These are phyloP conservation scores for Pseudochirops cupreus DNA, from an alignment of 2,797 vertebrate species.

Conservation along the genomic window DNA sequence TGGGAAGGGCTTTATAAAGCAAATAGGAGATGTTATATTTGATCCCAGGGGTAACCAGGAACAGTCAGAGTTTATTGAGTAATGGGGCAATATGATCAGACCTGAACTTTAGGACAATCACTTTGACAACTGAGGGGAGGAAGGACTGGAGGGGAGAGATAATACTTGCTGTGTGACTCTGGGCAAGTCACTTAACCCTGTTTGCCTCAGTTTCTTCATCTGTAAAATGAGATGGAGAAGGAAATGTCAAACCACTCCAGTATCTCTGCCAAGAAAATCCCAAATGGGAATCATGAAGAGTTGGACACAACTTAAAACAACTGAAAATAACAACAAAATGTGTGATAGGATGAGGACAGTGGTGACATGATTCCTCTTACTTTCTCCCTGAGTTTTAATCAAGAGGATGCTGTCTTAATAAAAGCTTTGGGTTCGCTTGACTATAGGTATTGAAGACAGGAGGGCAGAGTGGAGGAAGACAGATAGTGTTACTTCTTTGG, in stretches of 20 bases:
- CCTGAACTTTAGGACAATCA: neutral
- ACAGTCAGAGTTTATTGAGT: neutral
- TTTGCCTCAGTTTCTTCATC: neutral
- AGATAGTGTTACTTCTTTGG: neutral
- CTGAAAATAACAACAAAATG: neutral
- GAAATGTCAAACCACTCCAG: neutral
- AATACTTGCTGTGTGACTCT: neutral
- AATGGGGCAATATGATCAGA: neutral
- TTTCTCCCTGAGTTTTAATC: neutral
- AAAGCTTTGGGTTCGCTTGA: neutral
- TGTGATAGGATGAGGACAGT: neutral
- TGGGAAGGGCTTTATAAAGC: neutral
- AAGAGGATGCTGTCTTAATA: neutral
- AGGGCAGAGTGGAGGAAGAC: neutral
- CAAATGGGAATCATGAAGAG: neutral
- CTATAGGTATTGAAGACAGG: neutral
- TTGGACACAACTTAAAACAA: neutral
- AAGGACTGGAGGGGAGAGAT: neutral
- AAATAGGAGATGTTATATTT: neutral
- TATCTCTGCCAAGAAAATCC: neutral
- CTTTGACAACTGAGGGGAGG: neutral
- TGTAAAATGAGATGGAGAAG: neutral
- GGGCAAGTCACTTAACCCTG: neutral
- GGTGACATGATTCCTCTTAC: neutral
- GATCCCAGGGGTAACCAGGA: neutral